Base-by-base conservation (phyloP, 2,797 vertebrate species). In the Rallus crepitans region DNA sequence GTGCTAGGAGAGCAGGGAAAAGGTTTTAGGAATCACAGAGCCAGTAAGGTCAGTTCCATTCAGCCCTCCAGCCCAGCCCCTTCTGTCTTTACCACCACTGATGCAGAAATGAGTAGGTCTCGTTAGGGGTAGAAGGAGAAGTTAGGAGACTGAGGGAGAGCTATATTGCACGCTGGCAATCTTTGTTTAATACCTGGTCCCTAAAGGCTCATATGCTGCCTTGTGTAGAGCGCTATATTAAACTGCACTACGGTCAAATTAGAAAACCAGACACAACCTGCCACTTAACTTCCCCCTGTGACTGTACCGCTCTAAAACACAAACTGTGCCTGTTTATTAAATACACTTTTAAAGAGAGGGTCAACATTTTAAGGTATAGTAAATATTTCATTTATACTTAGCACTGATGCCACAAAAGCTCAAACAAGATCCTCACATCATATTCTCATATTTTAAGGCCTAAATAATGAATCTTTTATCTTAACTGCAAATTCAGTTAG, bases 1-100 rank as follows among this genome's bases (percentile, higher is more conserved):
- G 8, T 9, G 3, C 14, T 14, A 52, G 24, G 33, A 61, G 4
- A 52, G 18, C 0, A 0, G 1, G 19, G 66, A 45, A 31, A 24
- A 75, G 24, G 12, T 76, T 79, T 61, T 6, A 45, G 45, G 40
- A 77, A 33, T 9, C 30, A 31, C 6, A 20, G 33, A 87, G 30
- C 15, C 50, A 33, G 24, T 12, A 37, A 57, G 12, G 30, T 47
- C 57, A 53, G 47, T 15, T 66, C 12, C 0, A 2, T 19, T 61
- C 33, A 69, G n/a, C n/a, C 10, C 18, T 42, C 4, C 18, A 24
- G 48, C 31, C 12, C 33, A 57, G 50, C 11, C 45, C 12, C 53
- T 56, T 71, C 72, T 71, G 17, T 31, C 53, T 55, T 20, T 40
- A n/a, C 52, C 39, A 66, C 23, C 18, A 18, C 20, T 5, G 4